Conservation (phyloP, 1,140 invertebrate species). For the Drosophila ogumai region DNA sequence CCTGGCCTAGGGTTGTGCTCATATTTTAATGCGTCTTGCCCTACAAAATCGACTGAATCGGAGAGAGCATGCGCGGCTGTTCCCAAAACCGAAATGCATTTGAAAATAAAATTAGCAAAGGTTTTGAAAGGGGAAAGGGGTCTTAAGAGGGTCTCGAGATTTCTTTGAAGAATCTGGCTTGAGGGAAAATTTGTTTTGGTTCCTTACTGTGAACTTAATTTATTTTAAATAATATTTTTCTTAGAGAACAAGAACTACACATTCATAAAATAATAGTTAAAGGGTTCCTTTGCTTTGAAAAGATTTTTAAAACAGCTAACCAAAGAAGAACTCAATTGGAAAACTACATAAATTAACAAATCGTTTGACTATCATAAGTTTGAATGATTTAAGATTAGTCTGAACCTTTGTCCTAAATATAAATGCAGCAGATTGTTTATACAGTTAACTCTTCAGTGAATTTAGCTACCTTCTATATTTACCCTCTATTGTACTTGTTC, state of each 20-base stretch:
- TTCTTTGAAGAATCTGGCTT: background rate
- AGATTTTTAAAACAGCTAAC: background rate
- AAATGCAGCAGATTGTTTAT: background rate
- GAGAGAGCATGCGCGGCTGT: constrained; percentile 18
- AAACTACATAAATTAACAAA: background rate
- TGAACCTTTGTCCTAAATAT: too few species aligned
- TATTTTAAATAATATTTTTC: background rate
- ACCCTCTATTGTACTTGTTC: background rate
- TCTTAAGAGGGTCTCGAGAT: background rate
- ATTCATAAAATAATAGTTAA: background rate
- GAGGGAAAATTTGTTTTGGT: background rate
- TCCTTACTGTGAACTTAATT: background rate
- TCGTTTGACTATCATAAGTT: background rate
- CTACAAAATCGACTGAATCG: constrained; percentile 32
- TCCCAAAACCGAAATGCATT: constrained; percentile 34
- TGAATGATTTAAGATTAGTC: background rate
- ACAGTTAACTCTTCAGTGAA: too few species aligned
- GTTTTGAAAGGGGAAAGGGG: background rate
- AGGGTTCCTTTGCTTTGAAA: background rate
- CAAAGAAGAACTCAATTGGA: background rate
- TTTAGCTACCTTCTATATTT: background rate
- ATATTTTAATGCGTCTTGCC: constrained; percentile 64
- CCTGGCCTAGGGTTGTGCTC: constrained; percentile 65
- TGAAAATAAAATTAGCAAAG: constrained; percentile 15
- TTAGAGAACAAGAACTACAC: background rate